Conservation (phyloP, 2,113 vertebrate genomes). For the Chinchilla lanigera region DNA sequence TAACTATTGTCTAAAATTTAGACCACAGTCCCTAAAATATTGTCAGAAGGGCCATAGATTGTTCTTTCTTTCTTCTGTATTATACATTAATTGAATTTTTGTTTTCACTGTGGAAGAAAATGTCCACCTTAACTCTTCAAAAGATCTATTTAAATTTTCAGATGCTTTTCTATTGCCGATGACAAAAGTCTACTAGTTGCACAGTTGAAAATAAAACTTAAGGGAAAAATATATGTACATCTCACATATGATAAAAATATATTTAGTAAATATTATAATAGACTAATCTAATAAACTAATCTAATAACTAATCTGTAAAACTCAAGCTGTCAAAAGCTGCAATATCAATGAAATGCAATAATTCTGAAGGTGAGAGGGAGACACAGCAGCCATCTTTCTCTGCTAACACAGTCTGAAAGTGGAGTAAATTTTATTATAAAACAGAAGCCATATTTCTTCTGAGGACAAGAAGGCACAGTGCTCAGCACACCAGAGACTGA, state of each 20-base stretch:
- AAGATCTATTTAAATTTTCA: background rate
- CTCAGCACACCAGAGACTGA: background rate
- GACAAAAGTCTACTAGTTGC: background rate
- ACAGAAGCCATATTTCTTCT: background rate
- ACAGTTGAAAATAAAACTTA: background rate
- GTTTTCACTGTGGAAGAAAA: background rate
- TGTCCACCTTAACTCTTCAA: background rate
- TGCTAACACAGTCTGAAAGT: background rate
- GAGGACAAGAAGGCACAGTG: background rate
- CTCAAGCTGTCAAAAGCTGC: background rate
- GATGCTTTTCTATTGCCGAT: background rate
- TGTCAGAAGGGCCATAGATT: background rate
- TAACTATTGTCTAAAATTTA: background rate
- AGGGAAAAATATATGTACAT: background rate
- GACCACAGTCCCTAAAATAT: background rate
- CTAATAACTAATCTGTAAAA: conserved; percentile 37
- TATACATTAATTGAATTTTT: conserved; percentile 14
- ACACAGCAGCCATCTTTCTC: background rate
- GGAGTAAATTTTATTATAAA: background rate
- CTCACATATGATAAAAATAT: background rate
- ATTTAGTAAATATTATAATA: background rate
- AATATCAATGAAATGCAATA: background rate
- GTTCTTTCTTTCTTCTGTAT: background rate
- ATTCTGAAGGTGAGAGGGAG: background rate
- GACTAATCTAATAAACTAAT: too few relatives aligned